Percentiles rank a stretch among this genome's conserved stretches.
These are phyloP conservation scores for Lagodon rhomboides DNA, from an alignment of 2,797 vertebrate species.

Conservation along the genomic window DNA sequence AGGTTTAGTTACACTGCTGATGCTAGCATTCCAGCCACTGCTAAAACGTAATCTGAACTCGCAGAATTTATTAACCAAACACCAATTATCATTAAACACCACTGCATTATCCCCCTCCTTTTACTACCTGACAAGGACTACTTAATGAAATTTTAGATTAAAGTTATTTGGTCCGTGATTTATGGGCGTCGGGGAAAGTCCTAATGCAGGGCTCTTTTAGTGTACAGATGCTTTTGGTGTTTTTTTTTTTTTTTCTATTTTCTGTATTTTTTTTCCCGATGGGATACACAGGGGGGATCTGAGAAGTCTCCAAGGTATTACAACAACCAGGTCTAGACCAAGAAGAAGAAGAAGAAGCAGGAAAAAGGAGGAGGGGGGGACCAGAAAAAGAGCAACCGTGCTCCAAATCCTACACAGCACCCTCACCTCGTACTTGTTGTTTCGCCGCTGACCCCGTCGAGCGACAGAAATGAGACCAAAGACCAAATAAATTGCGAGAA, in stretches of 20 bases:
- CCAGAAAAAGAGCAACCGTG: conserved; percentile 76
- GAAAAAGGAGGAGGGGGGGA: neutral
- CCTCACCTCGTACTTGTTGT: conserved; percentile 48
- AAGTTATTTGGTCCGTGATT: conserved; percentile 99
- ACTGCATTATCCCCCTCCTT: conserved; percentile 97
- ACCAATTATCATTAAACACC: conserved; percentile 99
- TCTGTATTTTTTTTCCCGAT: conserved; percentile 74
- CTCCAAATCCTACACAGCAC: conserved; percentile 48
- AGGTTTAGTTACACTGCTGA: conserved; percentile 99
- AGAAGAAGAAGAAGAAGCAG: conserved; percentile 49
- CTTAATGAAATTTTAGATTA: conserved; percentile 99
- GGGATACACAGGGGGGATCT: conserved; percentile 90
- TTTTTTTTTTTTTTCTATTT: conserved; percentile 67
- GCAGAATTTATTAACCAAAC: conserved; percentile 99
- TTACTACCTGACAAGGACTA: conserved; percentile 99
- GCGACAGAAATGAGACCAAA: conserved; percentile 77
- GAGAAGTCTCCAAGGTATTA: conserved; percentile 92
- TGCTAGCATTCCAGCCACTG: conserved; percentile 99
- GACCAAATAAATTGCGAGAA: conserved; percentile 59
- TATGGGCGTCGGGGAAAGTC: conserved; percentile 91
- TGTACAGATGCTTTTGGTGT: conserved; percentile 89
- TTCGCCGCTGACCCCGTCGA: conserved; percentile 87
- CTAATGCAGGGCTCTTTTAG: conserved; percentile 89
- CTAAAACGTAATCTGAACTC: conserved; percentile 99
- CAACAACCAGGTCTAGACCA: conserved; percentile 92